Evolutionary conservation across 2,888 invertebrate species (phyloP).

Genomic region (Lithophane leautieri): DNA sequence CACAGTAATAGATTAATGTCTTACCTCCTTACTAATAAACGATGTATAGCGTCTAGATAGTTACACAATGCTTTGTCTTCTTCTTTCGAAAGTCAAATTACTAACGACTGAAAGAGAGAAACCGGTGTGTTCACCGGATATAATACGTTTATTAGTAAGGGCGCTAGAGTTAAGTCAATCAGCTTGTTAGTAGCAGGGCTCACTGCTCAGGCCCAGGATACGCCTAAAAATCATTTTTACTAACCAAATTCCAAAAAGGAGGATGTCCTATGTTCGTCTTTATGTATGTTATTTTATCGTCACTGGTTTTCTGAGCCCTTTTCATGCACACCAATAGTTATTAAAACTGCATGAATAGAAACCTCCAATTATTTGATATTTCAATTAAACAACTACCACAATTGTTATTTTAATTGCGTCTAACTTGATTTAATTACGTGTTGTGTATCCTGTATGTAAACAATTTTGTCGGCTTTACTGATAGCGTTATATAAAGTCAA

Average conservation of each 20-base stretch:
- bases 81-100: too few species aligned
- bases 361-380: conserved; percentile 40
- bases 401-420: neutral
- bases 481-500: conserved; percentile 12
- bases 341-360: neutral
- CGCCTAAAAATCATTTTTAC: neutral
- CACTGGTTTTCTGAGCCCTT: neutral
- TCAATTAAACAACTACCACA: neutral
- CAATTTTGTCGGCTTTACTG: conserved; percentile 21
- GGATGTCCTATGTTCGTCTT: too few species aligned
- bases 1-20: too few species aligned
- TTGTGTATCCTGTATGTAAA: conserved; percentile 24
- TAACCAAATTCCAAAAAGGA: too few species aligned
- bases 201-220: too few species aligned
- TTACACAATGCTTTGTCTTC: too few species aligned
- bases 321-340: neutral
- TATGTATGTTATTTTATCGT: neutral
- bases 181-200: neutral
- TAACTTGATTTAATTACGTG: conserved; percentile 2
- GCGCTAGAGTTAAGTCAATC: neutral
- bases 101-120: too few species aligned
- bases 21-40: too few species aligned
- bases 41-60: too few species aligned
- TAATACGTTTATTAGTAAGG: too few species aligned
- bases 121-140: too few species aligned